These are phyloP conservation scores for Hypomesus transpacificus DNA, from an alignment of 2,113 vertebrate species.

Conservation along the genomic window DNA sequence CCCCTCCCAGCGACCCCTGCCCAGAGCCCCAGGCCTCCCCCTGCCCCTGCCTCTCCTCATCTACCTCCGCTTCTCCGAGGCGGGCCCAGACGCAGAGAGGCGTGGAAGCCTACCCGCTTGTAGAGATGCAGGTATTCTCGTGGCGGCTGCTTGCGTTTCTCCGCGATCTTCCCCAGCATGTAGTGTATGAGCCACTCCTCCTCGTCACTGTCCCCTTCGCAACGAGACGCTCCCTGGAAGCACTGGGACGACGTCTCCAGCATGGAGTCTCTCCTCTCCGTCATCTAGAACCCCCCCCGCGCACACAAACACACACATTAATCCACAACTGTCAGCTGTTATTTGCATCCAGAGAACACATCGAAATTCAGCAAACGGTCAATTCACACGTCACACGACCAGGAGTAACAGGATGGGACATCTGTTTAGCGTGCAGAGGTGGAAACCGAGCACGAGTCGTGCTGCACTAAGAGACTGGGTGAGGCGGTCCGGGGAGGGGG, in stretches of 20 bases:
- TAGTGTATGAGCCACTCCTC: slow-evolving; percentile 99
- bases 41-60: no score
- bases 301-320: slow-evolving; percentile 17
- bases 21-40: no score
- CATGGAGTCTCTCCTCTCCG: slow-evolving; percentile 87
- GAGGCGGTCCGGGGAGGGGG: neutral
- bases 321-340: slow-evolving; percentile 11
- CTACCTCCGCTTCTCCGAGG: no score
- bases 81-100: no score
- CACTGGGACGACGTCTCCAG: slow-evolving; percentile 86
- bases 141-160: slow-evolving; percentile 85
- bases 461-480: neutral
- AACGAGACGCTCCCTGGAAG: slow-evolving; percentile 85
- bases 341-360: slow-evolving; percentile 17
- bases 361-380: slow-evolving; percentile 19
- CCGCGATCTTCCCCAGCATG: slow-evolving; percentile 98
- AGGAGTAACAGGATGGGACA: slow-evolving; percentile 18
- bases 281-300: slow-evolving; percentile 76
- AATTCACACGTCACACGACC: slow-evolving; percentile 6
- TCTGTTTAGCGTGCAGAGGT: neutral
- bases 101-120: slow-evolving; percentile 72
- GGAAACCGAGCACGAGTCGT: neutral
- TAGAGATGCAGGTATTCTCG: slow-evolving; percentile 86
- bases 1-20: no score
- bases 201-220: slow-evolving; percentile 90